Percentiles rank a stretch among this genome's conserved stretches.
Conservation (phyloP, 1,140 invertebrate genomes). For the Orussus abietinus region DNA sequence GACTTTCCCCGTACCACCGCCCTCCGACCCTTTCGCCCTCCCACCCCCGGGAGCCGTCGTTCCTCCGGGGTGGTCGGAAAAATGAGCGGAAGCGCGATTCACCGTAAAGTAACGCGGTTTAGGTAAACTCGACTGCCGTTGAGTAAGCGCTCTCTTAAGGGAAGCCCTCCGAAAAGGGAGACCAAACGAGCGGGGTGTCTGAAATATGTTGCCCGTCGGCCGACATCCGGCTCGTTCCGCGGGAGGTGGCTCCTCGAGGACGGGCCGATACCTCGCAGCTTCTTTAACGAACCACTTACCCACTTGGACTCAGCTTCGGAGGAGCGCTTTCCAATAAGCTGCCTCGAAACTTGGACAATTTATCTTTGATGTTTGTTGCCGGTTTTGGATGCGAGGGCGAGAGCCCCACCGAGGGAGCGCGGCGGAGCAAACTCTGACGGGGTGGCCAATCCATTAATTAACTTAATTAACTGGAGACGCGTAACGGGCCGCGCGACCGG, state of each 20-base stretch:
- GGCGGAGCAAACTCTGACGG: conserved; percentile 28
- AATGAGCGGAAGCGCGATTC: conserved; percentile 23
- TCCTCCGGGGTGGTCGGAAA: no score
- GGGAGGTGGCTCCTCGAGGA: no score
- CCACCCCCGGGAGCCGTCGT: no score
- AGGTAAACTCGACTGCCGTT: not conserved
- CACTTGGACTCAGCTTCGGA: not conserved
- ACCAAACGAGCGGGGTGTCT: no score
- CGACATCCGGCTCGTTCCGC: no score
- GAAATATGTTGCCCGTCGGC: no score
- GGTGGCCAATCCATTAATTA: conserved; percentile 39
- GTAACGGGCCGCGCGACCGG: conserved; percentile 30
- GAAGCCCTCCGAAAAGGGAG: no score
- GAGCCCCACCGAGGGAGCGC: no score
- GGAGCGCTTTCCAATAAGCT: not conserved
- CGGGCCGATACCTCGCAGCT: no score
- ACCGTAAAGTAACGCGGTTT: not conserved
- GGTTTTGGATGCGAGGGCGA: conserved; percentile 14
- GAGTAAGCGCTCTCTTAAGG: no score
- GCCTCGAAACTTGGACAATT: conserved; percentile 30
- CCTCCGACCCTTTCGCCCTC: conserved; percentile 13
- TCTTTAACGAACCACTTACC: not conserved
- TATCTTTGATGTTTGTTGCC: conserved; percentile 35
- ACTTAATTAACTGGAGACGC: conserved; percentile 37
- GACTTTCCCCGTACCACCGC: conserved; percentile 10